Percentiles rank a stretch among this genome's conserved stretches.
phyloP scores from a whole-genome alignment of 2,888 invertebrate species.

The Pseudoips prasinana region DNA sequence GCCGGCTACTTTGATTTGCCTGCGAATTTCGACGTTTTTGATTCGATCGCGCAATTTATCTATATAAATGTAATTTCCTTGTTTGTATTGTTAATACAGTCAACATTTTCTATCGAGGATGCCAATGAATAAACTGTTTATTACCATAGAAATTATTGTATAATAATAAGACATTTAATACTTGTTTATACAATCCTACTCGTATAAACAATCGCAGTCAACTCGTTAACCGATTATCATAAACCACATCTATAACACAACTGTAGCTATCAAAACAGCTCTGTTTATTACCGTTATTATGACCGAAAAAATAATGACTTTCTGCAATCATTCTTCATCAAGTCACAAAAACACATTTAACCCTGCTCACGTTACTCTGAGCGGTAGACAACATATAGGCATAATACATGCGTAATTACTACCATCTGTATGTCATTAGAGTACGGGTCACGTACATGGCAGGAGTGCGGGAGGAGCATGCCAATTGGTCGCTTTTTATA shows the following conservation, averaged over 20 bases:
- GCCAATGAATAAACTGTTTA: conserved; percentile 21
- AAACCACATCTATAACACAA: too few species aligned
- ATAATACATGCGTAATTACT: conserved; percentile 41
- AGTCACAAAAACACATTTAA: conserved; percentile 23
- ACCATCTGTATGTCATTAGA: conserved; percentile 55
- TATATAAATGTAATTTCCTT: too few species aligned
- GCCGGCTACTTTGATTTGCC: too few species aligned
- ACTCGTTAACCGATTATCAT: too few species aligned
- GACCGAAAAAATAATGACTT: conserved; percentile 13
- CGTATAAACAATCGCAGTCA: too few species aligned
- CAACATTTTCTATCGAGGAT: conserved; percentile 11
- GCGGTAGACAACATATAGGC: conserved; percentile 41
- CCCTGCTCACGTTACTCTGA: conserved; percentile 32
- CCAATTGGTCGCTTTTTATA: conserved; percentile 70
- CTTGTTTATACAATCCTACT: conserved; percentile 10
- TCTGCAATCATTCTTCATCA: conserved; percentile 21
- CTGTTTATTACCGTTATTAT: too few species aligned
- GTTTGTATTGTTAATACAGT: too few species aligned
- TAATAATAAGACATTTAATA: conserved; percentile 19
- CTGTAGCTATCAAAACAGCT: too few species aligned
- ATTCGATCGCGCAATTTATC: too few species aligned
- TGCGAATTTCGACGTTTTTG: too few species aligned
- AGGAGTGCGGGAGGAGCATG: conserved; percentile 56
- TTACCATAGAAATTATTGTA: conserved; percentile 17
- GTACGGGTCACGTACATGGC: conserved; percentile 57